Conservation (phyloP, 2,888 invertebrate species). For the Lasioglossum morio region DNA sequence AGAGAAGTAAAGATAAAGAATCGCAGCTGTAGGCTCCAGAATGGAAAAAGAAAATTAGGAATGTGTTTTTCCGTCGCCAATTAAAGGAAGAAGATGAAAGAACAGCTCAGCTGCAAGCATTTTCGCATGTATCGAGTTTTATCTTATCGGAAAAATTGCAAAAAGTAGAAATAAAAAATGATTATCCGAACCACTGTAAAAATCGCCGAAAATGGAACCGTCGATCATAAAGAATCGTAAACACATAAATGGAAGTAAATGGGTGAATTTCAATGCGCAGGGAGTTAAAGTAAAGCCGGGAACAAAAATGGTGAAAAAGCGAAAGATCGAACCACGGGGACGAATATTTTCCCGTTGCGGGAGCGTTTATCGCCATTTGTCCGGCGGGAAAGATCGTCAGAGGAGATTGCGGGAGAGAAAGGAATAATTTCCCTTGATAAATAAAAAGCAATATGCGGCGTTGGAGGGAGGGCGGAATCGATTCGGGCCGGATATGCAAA, state of each 20-base stretch:
- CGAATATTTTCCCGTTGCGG: not conserved
- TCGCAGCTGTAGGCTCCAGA: not conserved
- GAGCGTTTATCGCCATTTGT: not conserved
- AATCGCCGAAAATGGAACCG: not conserved
- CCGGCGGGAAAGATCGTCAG: not conserved
- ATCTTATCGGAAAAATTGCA: not conserved
- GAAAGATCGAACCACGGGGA: not conserved
- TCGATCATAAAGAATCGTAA: not conserved
- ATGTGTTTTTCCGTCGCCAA: not conserved
- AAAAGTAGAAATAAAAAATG: not conserved
- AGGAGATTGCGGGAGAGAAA: not conserved
- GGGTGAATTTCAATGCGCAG: not conserved
- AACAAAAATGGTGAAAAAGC: not conserved
- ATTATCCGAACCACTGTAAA: not conserved
- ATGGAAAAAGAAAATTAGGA: not conserved
- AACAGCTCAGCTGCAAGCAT: no score
- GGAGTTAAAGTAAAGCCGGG: not conserved
- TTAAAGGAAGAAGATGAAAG: not conserved
- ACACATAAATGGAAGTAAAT: not conserved
- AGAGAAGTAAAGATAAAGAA: not conserved
- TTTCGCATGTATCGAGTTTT: not conserved
- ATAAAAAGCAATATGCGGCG: constrained; percentile 6
- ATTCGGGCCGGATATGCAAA: constrained; percentile 4
- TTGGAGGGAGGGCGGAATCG: not conserved
- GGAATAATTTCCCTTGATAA: constrained; percentile 24